Conservation (phyloP, 2,797 vertebrate genomes). For the Gymnoscopelus microlampas region DNA sequence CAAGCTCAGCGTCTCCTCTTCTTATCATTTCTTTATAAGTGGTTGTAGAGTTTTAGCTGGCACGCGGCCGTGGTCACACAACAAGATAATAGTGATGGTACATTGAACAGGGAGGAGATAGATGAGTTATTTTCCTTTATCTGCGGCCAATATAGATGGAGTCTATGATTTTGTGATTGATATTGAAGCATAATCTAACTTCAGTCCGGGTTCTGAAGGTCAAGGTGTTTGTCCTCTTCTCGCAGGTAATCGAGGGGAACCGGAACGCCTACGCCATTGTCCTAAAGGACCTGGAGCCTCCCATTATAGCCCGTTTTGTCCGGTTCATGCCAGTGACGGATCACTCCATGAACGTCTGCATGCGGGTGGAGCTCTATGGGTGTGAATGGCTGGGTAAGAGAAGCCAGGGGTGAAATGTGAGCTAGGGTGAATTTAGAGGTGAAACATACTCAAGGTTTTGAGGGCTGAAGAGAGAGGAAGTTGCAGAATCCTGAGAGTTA, state of each 20-base stretch:
- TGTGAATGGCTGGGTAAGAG: slow-evolving; percentile 94
- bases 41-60: slow-evolving; percentile 3
- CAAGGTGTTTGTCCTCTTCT: neutral
- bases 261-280: slow-evolving; percentile 93
- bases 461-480: neutral
- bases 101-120: neutral
- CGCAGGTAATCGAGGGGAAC: slow-evolving; percentile 93
- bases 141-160: neutral
- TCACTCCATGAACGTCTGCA: slow-evolving; percentile 96
- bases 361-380: slow-evolving; percentile 97
- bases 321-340: slow-evolving; percentile 96
- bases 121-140: neutral
- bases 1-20: neutral
- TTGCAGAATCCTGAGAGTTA: neutral
- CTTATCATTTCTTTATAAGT: slow-evolving; percentile 8
- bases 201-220: neutral
- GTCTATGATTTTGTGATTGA: slow-evolving; percentile 8
- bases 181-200: neutral
- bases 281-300: slow-evolving; percentile 93
- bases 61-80: neutral
- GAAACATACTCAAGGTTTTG: neutral
- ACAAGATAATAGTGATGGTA: neutral
- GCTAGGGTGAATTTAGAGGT: neutral
- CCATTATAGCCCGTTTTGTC: slow-evolving; percentile 92
- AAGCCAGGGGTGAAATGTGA: neutral